Base-by-base conservation (phyloP, 2,113 vertebrate genomes). In the Mustela nigripes region DNA sequence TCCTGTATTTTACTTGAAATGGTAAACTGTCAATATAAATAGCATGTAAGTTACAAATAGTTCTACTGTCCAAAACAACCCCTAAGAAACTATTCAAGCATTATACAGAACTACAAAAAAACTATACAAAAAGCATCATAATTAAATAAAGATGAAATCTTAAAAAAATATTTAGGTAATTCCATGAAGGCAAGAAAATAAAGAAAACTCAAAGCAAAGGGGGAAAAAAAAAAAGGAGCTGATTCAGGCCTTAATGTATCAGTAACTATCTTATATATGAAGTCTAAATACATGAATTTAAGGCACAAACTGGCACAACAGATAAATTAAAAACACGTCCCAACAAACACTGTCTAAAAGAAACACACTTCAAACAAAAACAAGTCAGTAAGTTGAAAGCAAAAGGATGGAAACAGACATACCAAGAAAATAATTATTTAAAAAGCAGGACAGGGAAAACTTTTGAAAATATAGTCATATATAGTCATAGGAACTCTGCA, bases 291-390 rank as follows among this genome's bases (percentile, higher is more conserved):
- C 24, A 76, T 26, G n/a, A 76, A 76, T 83, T 91, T 73, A 92
- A 60, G 53, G 83, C 53, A 89, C 33, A 67, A 31, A 58, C 10
- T 67, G 60, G 48, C 36, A 89, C 31, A 83, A 73, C 33, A 7
- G 48, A 67, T 69, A 84, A 89, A 81, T 42, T 81, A 56, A 95
- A 86, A 81, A 71, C 58, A 92, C 67, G 36, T 22, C 28, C 79
- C 48, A 93, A 89, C 4, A 74, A 39, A 62, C 26, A 53, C n/a
- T 80, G 18, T 65, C 28, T 93, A 56, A 73, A 92, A 48, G 48
- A 87, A 93, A 74, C 36, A 45, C 31, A 63, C 24, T 63, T 88
- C 56, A 93, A 83, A 96, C 84, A 92, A 60, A 73, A 31, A 45
- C 5, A 73, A 7, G 2, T 39, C 39, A 87, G 33, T 7, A 86